Conservation (phyloP, 2,113 vertebrate species). For the Vulpes ferrilata region DNA sequence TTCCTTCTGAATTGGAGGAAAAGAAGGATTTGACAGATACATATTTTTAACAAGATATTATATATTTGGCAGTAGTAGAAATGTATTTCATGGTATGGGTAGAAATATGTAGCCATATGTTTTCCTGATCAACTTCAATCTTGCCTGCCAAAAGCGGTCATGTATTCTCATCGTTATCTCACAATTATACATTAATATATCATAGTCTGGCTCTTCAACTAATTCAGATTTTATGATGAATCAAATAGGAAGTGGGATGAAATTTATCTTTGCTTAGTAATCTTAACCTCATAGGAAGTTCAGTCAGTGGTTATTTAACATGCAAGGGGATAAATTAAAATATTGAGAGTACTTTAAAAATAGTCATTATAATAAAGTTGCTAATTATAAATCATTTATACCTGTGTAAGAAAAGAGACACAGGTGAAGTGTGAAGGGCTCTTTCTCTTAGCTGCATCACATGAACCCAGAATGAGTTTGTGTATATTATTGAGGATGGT, state of each 20-base stretch:
- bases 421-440: not conserved
- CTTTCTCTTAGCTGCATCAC: not conserved
- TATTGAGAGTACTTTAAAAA: constrained; percentile 35
- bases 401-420: not conserved
- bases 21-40: not conserved
- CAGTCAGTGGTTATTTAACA: not conserved
- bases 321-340: not conserved
- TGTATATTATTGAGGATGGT: not conserved
- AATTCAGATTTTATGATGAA: constrained; percentile 30
- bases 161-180: not conserved
- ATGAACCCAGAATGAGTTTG: not conserved
- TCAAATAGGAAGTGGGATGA: not conserved
- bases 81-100: not conserved
- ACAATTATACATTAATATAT: not conserved
- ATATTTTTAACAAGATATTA: not conserved
- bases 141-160: not conserved
- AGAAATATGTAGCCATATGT: not conserved
- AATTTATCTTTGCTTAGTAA: constrained; percentile 21
- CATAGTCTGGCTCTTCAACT: not conserved
- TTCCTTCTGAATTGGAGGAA: not conserved
- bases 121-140: not conserved
- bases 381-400: constrained; percentile 23
- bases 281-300: not conserved
- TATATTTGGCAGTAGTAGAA: not conserved
- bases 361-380: not conserved